Base-by-base conservation (phyloP, 2,888 invertebrate genomes). In the Diplolepis rosae region DNA sequence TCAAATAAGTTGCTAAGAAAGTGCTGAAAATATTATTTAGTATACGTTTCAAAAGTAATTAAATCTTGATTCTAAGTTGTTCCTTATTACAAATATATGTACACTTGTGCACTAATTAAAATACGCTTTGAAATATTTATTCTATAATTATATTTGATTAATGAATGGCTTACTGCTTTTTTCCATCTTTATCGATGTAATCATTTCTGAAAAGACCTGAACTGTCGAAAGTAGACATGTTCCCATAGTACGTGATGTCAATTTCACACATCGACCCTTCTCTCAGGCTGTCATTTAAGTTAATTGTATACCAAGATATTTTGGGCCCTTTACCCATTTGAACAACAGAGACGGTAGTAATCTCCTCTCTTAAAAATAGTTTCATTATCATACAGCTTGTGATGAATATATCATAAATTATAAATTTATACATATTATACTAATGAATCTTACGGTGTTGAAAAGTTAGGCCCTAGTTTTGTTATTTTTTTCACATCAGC, bases 131-230 rank as follows among this genome's bases (percentile, higher is more conserved):
- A 54, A 51, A 51, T 50, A 7, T 6, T n/a, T 7, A 56, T 27
- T 22, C 13, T 50, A 13, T 1, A 28, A n/a, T 27, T 22, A 9
- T 39, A 39, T 24, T 30, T 27, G 39, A 56, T 50, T 13, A 42
- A 68, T 66, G 24, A 70, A 68, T 13, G 13, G 6, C 77, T 85
- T 81, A 91, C 92, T 90, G 91, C 70, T 90, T 90, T 71, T 90
- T 86, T 1, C 91, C 90, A 0, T 85, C 85, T 0, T 79, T 83
- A 61, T 84, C 90, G n/a, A 89, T 78, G 82, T 94, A 95, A 50
- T 90, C 91, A 32, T 92, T 92, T 82, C 92, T 93, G 83, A 94
- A 95, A 71, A 95, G 90, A 0, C 94, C 95, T 75, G 93, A 93
- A 0, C 92, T 91, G 4, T 90, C 90, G 5, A 91, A 91, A 15